phyloP scores from a whole-genome alignment of 1,140 invertebrate species.

The Copidosoma floridanum region DNA sequence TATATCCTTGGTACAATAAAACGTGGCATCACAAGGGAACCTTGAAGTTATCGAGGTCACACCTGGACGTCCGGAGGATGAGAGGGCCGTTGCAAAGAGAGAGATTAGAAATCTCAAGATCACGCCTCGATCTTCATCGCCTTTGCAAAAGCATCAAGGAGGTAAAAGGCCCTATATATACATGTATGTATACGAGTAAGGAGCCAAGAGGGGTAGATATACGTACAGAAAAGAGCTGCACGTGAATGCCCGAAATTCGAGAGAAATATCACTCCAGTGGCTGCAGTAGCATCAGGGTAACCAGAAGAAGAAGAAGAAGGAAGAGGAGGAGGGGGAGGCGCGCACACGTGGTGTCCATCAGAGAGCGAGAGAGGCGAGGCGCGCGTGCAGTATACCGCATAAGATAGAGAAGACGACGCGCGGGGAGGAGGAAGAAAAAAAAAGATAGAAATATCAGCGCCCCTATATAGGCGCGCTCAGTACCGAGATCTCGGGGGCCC shows the following conservation, averaged over 20 bases:
- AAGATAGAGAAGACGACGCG: too few species aligned
- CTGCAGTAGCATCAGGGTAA: too few species aligned
- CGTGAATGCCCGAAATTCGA: slow-evolving; percentile 54
- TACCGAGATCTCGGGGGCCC: slow-evolving; percentile 36
- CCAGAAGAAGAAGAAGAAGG: slow-evolving; percentile 30
- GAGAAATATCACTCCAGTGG: too few species aligned
- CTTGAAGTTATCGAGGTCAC: slow-evolving; percentile 35
- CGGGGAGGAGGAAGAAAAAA: too few species aligned
- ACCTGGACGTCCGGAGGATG: slow-evolving; percentile 34
- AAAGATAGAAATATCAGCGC: too few species aligned
- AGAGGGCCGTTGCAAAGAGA: slow-evolving; percentile 11
- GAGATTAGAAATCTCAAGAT: slow-evolving; percentile 37
- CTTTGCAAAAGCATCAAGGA: slow-evolving; percentile 30
- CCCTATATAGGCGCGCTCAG: too few species aligned
- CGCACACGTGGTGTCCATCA: too few species aligned
- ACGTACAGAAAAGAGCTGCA: too few species aligned
- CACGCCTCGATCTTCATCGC: slow-evolving; percentile 6
- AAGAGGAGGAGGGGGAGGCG: slow-evolving; percentile 34
- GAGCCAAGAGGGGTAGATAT: too few species aligned
- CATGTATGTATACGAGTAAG: too few species aligned
- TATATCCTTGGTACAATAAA: not conserved
- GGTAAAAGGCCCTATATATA: slow-evolving; percentile 34
- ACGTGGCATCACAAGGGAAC: not conserved
- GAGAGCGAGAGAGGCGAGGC: too few species aligned
- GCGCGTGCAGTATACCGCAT: too few species aligned